Percentiles rank a stretch among this genome's conserved stretches.
These are phyloP conservation scores for Diarsia mendica DNA, from an alignment of 2,888 invertebrate genomes.

Conservation along the genomic window DNA sequence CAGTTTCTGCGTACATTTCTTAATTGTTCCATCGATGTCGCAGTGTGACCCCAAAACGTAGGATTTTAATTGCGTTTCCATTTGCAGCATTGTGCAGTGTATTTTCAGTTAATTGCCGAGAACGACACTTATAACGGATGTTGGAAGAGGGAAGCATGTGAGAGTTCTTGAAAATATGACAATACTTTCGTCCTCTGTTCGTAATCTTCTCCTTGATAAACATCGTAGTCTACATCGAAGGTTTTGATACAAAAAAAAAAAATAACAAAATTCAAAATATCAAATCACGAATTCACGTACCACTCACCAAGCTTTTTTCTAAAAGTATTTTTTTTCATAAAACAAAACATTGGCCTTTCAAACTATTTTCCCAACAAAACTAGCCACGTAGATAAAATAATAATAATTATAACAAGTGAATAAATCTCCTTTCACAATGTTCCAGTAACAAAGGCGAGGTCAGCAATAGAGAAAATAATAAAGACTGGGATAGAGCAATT, in stretches of 20 bases:
- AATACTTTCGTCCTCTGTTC: not conserved
- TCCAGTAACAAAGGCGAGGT: slow-evolving; percentile 36
- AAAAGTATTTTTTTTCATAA: not conserved
- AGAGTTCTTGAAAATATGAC: not conserved
- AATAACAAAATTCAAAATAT: not conserved
- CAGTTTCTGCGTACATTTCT: not conserved
- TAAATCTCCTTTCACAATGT: slow-evolving; percentile 24
- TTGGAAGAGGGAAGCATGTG: not conserved
- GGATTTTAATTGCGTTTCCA: slow-evolving; percentile 12
- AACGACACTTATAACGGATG: not conserved
- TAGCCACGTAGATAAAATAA: slow-evolving; percentile 10
- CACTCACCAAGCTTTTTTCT: not conserved
- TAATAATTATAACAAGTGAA: slow-evolving; percentile 14
- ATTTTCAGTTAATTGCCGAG: slow-evolving; percentile 11
- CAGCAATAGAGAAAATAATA: slow-evolving; percentile 31
- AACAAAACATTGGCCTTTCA: slow-evolving; percentile 8
- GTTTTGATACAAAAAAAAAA: not conserved
- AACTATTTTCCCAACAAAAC: slow-evolving; percentile 24
- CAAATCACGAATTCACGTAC: not conserved
- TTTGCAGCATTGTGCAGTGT: not conserved
- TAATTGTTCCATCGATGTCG: not conserved
- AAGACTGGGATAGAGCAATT: slow-evolving; percentile 22
- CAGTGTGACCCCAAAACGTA: not conserved
- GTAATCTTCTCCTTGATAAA: not conserved
- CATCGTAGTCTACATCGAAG: not conserved